Evolutionary conservation across 2,888 invertebrate genomes (phyloP), one percentile per base, ranked within the genome.

Genomic region (Neuroscelio doddi): DNA sequence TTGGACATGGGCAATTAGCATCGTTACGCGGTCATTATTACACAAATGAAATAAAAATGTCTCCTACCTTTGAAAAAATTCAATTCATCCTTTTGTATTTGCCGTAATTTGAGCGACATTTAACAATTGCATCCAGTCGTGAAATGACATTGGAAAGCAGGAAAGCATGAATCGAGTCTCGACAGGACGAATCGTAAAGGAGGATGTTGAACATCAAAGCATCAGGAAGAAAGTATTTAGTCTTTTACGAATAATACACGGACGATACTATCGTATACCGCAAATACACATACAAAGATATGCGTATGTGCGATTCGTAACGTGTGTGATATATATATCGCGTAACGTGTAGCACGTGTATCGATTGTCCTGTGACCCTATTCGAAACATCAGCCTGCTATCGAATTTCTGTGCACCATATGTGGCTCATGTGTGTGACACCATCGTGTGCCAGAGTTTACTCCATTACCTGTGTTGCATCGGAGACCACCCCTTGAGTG

Each of bases 291-390:
- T 30, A 45, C 36, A 53, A 42, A 52, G 39, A 21, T 41, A 17
- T 2, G 26, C 27, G 14, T 36, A 14, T 14, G 9, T 16, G 14
- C 36, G 7, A 7, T 36, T 3, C 36, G 16, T 9, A 3, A 14
- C 36, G 8, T 14, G n/a, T 36, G n/a, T n/a, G n/a, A n/a, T n/a
- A n/a, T n/a, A 36, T 36, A 16, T 14, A 26, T 30, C 30, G 30
- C 30, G 30, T 30, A 49, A 50, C 49, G 12, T 32, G 27, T 34
- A 46, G 26, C 27, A 21, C 50, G 46, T 46, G 47, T 71, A 74
- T 75, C 73, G 74, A 76, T 75, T 75, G 68, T 68, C 68, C 64
- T 58, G 70, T 75, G 74, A 75, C 72, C 71, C 69, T 72, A 67
- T 75, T 75, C 59, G 64, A 38, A 53, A 36, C 61, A 53, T 2